Base-by-base conservation (phyloP, 1,140 invertebrate species). In the Phymorhynchus buccinoides region DNA sequence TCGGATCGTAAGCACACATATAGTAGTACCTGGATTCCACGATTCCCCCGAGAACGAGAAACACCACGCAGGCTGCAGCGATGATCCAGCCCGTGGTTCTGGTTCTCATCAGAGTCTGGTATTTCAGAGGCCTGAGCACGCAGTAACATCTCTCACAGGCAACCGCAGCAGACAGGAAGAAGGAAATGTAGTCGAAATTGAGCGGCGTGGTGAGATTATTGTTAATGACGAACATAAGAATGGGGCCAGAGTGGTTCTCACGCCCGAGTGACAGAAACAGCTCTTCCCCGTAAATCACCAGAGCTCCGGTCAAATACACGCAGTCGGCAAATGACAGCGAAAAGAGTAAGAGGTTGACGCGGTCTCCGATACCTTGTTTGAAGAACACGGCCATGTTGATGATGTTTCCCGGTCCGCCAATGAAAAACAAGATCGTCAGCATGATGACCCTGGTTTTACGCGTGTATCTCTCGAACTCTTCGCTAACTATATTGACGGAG, bases 321-420 rank as follows among this genome's bases (percentile, higher is more conserved):
- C 22, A 7, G 66, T 71, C 66, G 6, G 66, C 66, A 6, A 71
- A n/a, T 22, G 66, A 71, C 66, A 71, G 30, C 18, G 22, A 9
- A n/a, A 71, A 71, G 6, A 71, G 66, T 16, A 14, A 71, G 6
- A 71, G 66, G 66, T 71, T 71, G 66, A 71, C 30, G 22, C 66
- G 66, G 6, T 71, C 66, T n/a, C 30, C 30, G 14, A 71, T 14
- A 22, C 66, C 66, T n/a, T 71, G 66, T 30, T 71, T 71, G 66
- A 16, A 71, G 66, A 71, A 71, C 66, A 71, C 66, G 9, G 66
- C 66, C 66, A 71, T 9, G 30, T 71, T 71, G 66, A 71, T 22
- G 66, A 71, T 7, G 66, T 71, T 71, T 7, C 7, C 22, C n/a
- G 66, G 66, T n/a, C 22, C 30, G 9, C 66, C 66, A 32, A 71